Evolutionary conservation across 2,888 invertebrate genomes (phyloP), one percentile per base, ranked within the genome.

Genomic region (Amiota mariae): DNA sequence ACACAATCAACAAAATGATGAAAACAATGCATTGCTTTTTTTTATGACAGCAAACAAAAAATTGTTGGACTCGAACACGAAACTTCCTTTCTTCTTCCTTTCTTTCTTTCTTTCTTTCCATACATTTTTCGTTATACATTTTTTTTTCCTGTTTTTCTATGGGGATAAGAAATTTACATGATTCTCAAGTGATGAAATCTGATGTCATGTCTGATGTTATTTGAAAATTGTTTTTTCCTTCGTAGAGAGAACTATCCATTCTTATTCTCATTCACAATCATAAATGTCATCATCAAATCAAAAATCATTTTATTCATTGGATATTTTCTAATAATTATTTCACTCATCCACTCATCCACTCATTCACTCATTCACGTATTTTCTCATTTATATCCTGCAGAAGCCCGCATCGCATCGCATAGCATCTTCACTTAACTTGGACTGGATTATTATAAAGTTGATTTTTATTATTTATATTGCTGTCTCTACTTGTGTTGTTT

Each of bases 271-370:
- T 36, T 36, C 36, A 36, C 36, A 36, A 36, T 54, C 54, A 54
- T 54, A 54, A 54, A 10, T 59, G 59, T 59, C 59, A 59, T 59
- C 59, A 59, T 59, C 13, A 54, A 54, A 54, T 54, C 54, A 59
- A 20, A 15, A 59, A 20, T 20, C 11, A 15, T 18, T 59, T 20
- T 20, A n/a, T n/a, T 54, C 54, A 59, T 59, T 12, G 15, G 59
- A 15, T 24, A 59, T 59, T 59, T 59, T n/a, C n/a, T 59, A 18
- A 59, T 59, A 59, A 59, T 59, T 59, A 59, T 59, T 59, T 20
- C 8, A 20, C 18, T 18, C 15, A 20, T 20, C 12, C 59, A 20
- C 11, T 18, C 54, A 54, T 15, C 13, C 11, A 54, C 54, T n/a
- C 9, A 54, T 54, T n/a, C 3, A 59, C 59, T 18, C 59, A 20